Evolutionary conservation across 2,888 invertebrate species (phyloP), one percentile per base, ranked within the genome.

Genomic region (Drosophila fungiperda): DNA sequence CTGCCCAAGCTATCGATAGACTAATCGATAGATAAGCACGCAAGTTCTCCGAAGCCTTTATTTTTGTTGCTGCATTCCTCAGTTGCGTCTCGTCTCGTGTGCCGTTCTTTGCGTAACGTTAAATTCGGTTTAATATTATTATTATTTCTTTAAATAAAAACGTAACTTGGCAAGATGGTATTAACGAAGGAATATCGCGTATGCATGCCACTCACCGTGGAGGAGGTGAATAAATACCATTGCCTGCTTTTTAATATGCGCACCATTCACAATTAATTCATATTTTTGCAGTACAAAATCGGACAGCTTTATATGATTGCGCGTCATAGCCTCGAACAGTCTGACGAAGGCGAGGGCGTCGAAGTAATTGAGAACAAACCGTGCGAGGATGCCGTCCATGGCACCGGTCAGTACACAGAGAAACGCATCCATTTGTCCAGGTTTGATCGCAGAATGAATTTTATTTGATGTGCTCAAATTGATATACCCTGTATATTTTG

Each of bases 271-370:
- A 52, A 50, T 57, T 73, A 57, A 78, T 54, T 29, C 11, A 58
- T 64, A 68, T 71, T 60, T 62, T 73, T 50, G 23, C 92, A 98
- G 98, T 98, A 98, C 93, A 96, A 95, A 80, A 96, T 98, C 83
- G 98, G 98, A 0, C 98, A 98, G 92, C 94, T 98, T 70, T 98
- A 98, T 93, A 98, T 98, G 98, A 98, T 98, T 89, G 98, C 98
- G 3, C 95, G 98, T 59, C 98, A 98, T 92, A 98, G 98, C 92
- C 95, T 96, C 88, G 98, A 98, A 91, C 98, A 98, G 91, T 97
- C 98, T 0, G 96, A 96, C 77, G 96, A 96, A 73, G 97, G 98
- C 0, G 98, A 98, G 93, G 98, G 98, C 4, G 98, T 98, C 0
- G 98, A 98, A 92, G 98, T 98, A 1, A 95, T 98, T 11, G 96